Conservation (phyloP, 1,140 invertebrate genomes). For the Coboldia fuscipes region DNA sequence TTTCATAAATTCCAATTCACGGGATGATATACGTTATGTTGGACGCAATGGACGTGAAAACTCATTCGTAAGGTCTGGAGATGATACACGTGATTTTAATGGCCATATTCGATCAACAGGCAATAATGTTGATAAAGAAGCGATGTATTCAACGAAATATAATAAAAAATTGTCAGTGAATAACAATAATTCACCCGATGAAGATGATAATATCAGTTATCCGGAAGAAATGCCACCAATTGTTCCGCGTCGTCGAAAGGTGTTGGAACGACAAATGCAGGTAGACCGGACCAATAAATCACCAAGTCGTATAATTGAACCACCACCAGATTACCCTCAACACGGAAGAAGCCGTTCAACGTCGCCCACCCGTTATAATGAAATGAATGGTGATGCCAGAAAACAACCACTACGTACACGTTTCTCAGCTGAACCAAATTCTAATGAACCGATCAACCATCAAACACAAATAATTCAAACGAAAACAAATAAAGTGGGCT, state of each 20-base stretch:
- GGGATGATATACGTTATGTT: conserved; percentile 3
- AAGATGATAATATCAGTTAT: conserved; percentile 3
- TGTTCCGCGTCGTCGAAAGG: conserved; percentile 34
- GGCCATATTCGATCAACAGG: no score
- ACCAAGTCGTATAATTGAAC: conserved; percentile 21
- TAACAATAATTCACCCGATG: no score
- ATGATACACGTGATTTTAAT: conserved; percentile 14
- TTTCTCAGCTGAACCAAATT: conserved; percentile 33
- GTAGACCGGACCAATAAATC: neutral
- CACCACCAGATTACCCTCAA: conserved; percentile 46
- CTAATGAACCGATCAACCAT: conserved; percentile 15
- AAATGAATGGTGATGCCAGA: conserved; percentile 3
- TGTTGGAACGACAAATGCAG: conserved; percentile 17
- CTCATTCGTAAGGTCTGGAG: conserved; percentile 8
- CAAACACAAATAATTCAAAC: conserved; percentile 7
- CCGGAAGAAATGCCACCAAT: conserved; percentile 18
- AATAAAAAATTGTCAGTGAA: no score
- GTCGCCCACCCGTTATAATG: conserved; percentile 16
- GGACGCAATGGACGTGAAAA: conserved; percentile 4
- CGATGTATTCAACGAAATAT: no score
- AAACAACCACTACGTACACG: conserved; percentile 41
- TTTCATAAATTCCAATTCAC: no score
- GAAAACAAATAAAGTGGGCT: conserved; percentile 21
- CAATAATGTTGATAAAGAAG: no score
- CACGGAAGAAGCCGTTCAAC: conserved; percentile 28